Evolutionary conservation across 2,888 invertebrate species (phyloP).

Genomic region (Eristalinus aeneus): DNA sequence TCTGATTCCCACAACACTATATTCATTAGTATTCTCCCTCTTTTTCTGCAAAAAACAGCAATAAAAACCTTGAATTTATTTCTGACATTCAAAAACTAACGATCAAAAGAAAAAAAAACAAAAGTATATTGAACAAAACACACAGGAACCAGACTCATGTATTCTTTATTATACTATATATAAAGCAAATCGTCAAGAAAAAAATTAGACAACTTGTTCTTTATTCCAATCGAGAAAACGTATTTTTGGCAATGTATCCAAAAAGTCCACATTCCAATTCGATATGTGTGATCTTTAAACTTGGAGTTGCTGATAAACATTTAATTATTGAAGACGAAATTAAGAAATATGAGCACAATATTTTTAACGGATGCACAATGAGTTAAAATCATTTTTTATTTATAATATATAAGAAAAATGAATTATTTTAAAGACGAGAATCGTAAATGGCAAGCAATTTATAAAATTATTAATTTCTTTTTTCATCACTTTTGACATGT

Average conservation of each 20-base stretch:
- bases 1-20: constrained; percentile 10
- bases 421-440: too few relatives aligned
- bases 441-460: constrained; percentile 31
- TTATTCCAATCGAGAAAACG: constrained; percentile 24
- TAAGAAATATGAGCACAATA: constrained; percentile 27
- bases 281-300: neutral
- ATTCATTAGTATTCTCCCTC: constrained; percentile 54
- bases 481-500: neutral
- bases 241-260: constrained; percentile 11
- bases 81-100: constrained; percentile 48
- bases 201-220: constrained; percentile 58
- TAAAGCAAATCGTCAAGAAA: constrained; percentile 36
- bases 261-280: constrained; percentile 3
- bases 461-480: neutral
- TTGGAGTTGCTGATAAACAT: neutral
- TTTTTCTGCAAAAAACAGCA: constrained; percentile 38
- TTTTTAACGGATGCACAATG: constrained; percentile 43
- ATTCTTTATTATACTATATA: constrained; percentile 4
- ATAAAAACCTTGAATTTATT: constrained; percentile 29
- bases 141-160: constrained; percentile 1
- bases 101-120: constrained; percentile 40
- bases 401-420: constrained; percentile 36
- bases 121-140: constrained; percentile 42
- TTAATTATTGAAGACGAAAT: neutral
- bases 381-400: constrained; percentile 58